Evolutionary conservation across 2,888 invertebrate species (phyloP).

Genomic region (Leptinotarsa haldemani): DNA sequence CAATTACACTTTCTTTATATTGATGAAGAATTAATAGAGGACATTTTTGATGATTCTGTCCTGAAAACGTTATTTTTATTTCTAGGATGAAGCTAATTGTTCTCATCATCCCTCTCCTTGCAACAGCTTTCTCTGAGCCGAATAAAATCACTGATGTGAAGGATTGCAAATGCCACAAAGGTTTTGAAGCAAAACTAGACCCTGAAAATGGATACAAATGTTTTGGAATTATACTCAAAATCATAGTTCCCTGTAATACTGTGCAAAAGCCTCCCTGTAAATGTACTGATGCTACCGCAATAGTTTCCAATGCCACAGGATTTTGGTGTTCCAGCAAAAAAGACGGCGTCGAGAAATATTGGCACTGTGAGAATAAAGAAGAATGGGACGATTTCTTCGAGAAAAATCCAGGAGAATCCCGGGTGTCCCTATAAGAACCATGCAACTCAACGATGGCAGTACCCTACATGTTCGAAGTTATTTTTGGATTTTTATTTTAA

Average conservation of each 20-base stretch:
- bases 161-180: conserved; percentile 37
- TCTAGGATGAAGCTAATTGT: conserved; percentile 1
- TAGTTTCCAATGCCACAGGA: conserved; percentile 33
- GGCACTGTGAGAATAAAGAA: conserved; percentile 43
- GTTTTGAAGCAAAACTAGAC: conserved; percentile 25
- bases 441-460: too few species aligned
- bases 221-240: conserved; percentile 30
- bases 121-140: background rate
- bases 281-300: conserved; percentile 36
- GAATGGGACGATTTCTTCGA: conserved; percentile 42
- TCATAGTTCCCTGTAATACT: conserved; percentile 33
- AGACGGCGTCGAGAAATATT: conserved; percentile 36
- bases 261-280: conserved; percentile 34
- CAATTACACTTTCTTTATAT: too few species aligned
- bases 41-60: too few species aligned
- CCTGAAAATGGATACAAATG: conserved; percentile 39
- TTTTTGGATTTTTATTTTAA: too few species aligned
- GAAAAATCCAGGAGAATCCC: conserved; percentile 28
- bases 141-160: conserved; percentile 23
- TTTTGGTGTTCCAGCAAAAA: conserved; percentile 38
- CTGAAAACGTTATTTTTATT: background rate
- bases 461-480: too few species aligned
- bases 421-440: background rate
- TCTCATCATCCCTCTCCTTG: background rate
- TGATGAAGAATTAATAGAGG: too few species aligned